A percentile compares a stretch with the other conserved stretches of the same genome.
Conservation (phyloP, 1,140 invertebrate species). For the Macrocentrus cingulum region DNA sequence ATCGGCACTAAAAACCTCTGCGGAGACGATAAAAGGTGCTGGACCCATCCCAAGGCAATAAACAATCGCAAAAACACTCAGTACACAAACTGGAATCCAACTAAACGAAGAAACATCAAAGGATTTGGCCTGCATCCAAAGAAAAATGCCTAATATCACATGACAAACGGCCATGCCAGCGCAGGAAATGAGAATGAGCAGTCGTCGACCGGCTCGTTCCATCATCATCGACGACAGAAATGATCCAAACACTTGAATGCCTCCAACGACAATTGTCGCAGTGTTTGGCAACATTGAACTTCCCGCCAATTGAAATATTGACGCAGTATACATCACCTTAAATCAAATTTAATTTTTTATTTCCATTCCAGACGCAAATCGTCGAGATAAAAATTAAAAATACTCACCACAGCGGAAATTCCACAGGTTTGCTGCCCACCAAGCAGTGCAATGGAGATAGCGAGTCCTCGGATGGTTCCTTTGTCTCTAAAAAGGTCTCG, state of each 20-base stretch:
- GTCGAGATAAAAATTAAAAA: no score
- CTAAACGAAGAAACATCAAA: constrained; percentile 44
- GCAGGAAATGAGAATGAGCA: constrained; percentile 61
- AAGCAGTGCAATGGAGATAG: constrained; percentile 56
- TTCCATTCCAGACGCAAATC: no score
- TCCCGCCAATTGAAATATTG: constrained; percentile 61
- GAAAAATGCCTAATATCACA: constrained; percentile 50
- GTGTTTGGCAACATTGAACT: constrained; percentile 53
- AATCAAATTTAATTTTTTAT: no score
- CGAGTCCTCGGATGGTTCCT: constrained; percentile 48
- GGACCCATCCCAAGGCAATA: constrained; percentile 58
- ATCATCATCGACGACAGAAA: constrained; percentile 59
- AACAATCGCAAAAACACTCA: constrained; percentile 62
- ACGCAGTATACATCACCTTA: constrained; percentile 59
- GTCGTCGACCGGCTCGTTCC: constrained; percentile 63
- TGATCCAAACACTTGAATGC: constrained; percentile 55
- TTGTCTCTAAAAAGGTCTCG: constrained; percentile 43
- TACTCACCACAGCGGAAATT: constrained; percentile 50
- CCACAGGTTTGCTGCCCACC: constrained; percentile 51
- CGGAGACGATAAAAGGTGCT: constrained; percentile 64
- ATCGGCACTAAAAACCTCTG: constrained; percentile 65
- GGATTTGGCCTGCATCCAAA: constrained; percentile 42
- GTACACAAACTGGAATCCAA: constrained; percentile 61
- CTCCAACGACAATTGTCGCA: constrained; percentile 61
- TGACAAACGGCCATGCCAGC: constrained; percentile 54